Base-by-base conservation (phyloP, 2,797 vertebrate species). In the Pygocentrus nattereri region DNA sequence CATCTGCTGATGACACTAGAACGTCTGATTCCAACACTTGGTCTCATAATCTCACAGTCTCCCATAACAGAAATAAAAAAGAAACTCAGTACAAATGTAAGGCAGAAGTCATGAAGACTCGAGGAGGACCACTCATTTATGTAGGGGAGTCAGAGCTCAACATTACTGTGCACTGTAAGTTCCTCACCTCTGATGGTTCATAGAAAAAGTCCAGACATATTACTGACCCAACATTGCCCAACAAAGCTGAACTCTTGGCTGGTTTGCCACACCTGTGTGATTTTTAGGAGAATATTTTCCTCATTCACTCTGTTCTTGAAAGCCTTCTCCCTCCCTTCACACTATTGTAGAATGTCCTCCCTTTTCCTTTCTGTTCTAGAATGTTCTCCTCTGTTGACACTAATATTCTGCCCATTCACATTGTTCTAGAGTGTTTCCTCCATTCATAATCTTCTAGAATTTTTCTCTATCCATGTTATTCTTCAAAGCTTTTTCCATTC, bases 101-200 rank as follows among this genome's bases (percentile, higher is more conserved):
- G 78, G 92, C 89, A 47, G 23, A n/a, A 30, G 44, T 95, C 83
- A 72, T 88, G 64, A 79, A 92, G 30, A 77, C 74, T 84, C 10
- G 4, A 18, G 44, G 44, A 0, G 50, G 16, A 58, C 19, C n/a
- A 31, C 8, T 19, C 34, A 52, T 34, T 58, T 23, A 13, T 0
- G 34, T 3, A 15, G 12, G 71, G 49, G 52, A 0, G 19, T 93
- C 93, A 49, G 11, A 7, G 4, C 47, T 92, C 56, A 87, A 23
- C 64, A 16, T 92, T 81, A 84, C 49, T 0, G 89, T 94, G 34
- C 0, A 73, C 67, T 93, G 94, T 95, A 74, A 94, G 94, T 86
- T 74, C 54, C 34, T 68, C 25, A 3, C 8, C 38, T 23, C 41
- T 58, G 27, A 56, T 71, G 21, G 50, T 81, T 80, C 18, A 72